Evolutionary conservation across 1,140 invertebrate genomes (phyloP).

Genomic region (Macrobrachium rosenbergii): DNA sequence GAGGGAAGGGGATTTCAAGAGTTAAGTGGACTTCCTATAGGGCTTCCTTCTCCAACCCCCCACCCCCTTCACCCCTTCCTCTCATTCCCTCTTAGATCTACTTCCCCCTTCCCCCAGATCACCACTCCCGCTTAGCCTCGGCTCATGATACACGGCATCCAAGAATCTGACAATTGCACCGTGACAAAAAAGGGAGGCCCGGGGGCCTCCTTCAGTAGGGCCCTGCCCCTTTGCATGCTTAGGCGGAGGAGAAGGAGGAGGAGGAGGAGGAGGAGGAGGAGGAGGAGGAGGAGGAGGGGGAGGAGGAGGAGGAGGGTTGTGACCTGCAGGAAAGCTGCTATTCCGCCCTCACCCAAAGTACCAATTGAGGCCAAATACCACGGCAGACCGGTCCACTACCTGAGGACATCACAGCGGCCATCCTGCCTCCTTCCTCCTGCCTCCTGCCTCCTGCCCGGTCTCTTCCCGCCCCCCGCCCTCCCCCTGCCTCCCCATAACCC

Average conservation of each 20-base stretch:
- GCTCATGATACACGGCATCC: constrained; percentile 35
- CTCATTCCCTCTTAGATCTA: no score
- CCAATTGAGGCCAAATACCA: constrained; percentile 63
- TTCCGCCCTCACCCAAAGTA: constrained; percentile 59
- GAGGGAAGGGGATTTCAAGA: neutral
- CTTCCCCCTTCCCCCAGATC: no score
- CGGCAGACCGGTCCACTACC: constrained; percentile 57
- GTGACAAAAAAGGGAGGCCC: constrained; percentile 58
- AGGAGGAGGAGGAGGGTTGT: neutral
- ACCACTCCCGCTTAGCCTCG: neutral
- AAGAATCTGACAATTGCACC: constrained; percentile 55
- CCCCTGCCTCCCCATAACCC: neutral
- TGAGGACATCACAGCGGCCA: constrained; percentile 43
- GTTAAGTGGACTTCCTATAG: constrained; percentile 51
- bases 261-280: neutral
- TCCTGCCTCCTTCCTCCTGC: neutral
- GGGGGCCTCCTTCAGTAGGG: constrained; percentile 21
- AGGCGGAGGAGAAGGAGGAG: constrained; percentile 36
- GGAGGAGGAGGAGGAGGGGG: neutral
- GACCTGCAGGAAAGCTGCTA: constrained; percentile 57
- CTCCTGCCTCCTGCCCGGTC: neutral
- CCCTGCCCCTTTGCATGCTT: constrained; percentile 58
- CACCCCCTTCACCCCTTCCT: no score
- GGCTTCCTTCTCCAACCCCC: no score
- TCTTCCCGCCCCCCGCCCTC: neutral